Percentiles rank a stretch among this genome's conserved stretches.
phyloP scores from a whole-genome alignment of 2,797 vertebrate genomes.

The Tolypeutes matacus region DNA sequence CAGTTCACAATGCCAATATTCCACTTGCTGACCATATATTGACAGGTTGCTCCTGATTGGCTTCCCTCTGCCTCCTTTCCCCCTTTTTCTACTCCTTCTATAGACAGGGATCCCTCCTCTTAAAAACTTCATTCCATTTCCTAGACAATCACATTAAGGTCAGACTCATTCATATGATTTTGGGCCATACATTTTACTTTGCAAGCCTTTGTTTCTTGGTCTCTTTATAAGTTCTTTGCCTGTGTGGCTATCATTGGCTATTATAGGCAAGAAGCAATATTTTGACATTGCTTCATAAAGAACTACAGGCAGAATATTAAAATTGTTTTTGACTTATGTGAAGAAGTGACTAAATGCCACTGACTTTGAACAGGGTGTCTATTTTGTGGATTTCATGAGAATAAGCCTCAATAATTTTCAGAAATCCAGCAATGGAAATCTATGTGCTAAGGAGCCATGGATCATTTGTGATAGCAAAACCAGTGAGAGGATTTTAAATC shows the following conservation, averaged over 20 bases:
- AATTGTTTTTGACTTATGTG: background rate
- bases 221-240: background rate
- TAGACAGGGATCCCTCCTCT: background rate
- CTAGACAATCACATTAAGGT: background rate
- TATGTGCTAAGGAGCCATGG: background rate
- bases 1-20: too few species aligned
- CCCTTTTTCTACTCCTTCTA: background rate
- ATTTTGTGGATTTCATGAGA: slow-evolving; percentile 32
- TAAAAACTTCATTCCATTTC: background rate
- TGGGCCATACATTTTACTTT: background rate
- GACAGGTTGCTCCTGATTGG: background rate
- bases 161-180: background rate
- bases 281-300: background rate
- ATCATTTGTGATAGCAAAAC: background rate
- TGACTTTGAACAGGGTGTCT: background rate
- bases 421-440: background rate
- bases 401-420: background rate
- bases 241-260: background rate
- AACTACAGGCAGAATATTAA: background rate
- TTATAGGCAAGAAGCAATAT: background rate
- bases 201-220: background rate
- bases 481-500: background rate
- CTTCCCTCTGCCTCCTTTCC: background rate
- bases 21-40: background rate
- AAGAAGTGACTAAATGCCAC: background rate